These are phyloP conservation scores for Bergia sp. DNA, from an alignment of 92 coral and sea anemone species.

Conservation along the genomic window DNA sequence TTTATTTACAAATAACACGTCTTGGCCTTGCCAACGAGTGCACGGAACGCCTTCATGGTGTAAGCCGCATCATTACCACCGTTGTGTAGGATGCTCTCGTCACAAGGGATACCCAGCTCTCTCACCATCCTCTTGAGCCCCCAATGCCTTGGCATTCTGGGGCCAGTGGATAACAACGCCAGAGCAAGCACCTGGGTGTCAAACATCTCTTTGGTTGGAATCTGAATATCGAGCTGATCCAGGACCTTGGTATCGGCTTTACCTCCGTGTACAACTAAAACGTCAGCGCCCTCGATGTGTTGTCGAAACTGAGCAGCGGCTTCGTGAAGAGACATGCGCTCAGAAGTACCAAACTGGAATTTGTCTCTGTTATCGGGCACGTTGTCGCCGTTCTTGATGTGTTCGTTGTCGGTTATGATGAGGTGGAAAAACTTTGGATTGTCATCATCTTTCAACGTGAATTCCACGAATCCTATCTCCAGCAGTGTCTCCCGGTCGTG, in stretches of 20 bases:
- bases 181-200: constrained; percentile 74
- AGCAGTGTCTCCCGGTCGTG: constrained; percentile 59
- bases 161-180: constrained; percentile 42
- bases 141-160: constrained; percentile 11
- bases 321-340: neutral
- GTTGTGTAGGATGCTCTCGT: constrained; percentile 33
- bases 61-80: constrained; percentile 62
- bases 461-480: constrained; percentile 67
- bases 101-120: constrained; percentile 22
- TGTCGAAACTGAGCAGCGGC: constrained; percentile 65
- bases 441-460: constrained; percentile 42
- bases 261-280: constrained; percentile 66
- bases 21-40: constrained; percentile 30
- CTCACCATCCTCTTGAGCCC: no score
- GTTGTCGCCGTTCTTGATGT: constrained; percentile 14
- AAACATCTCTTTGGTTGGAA: constrained; percentile 51
- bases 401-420: no score
- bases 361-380: constrained; percentile 65
- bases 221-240: constrained; percentile 33
- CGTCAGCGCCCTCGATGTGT: constrained; percentile 51
- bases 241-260: constrained; percentile 57
- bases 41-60: constrained; percentile 44
- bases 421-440: constrained; percentile 46
- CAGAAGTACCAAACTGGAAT: constrained; percentile 64
- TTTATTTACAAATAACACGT: neutral